These are phyloP conservation scores for Gymnodraco acuticeps DNA, from an alignment of 2,797 vertebrate species.

Conservation along the genomic window DNA sequence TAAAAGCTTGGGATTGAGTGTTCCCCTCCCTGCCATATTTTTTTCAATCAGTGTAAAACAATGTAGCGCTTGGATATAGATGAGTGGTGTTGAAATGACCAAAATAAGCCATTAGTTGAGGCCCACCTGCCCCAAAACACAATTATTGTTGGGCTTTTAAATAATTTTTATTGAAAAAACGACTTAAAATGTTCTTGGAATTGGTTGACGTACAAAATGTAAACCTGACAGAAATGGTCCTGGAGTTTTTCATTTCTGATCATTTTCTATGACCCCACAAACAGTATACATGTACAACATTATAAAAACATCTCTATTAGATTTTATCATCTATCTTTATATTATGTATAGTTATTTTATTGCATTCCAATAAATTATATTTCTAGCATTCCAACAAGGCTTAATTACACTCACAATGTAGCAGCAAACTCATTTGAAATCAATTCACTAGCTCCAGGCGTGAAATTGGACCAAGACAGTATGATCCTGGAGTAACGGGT, in stretches of 20 bases:
- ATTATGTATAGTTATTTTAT: not conserved
- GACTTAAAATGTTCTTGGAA: not conserved
- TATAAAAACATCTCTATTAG: not conserved
- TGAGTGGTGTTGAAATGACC: no score
- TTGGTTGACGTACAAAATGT: not conserved
- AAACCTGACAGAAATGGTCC: not conserved
- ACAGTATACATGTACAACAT: not conserved
- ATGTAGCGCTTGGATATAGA: no score
- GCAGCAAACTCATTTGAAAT: conserved; percentile 10
- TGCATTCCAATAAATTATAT: conserved; percentile 8
- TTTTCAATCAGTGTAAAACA: not conserved
- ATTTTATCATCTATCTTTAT: not conserved
- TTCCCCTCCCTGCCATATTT: not conserved
- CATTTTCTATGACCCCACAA: not conserved
- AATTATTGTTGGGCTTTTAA: not conserved
- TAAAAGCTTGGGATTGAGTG: not conserved
- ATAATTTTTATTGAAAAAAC: not conserved
- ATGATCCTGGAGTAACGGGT: conserved; percentile 20
- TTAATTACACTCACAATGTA: not conserved
- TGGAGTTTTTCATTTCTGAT: not conserved
- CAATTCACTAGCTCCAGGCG: conserved; percentile 1
- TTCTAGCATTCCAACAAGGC: not conserved
- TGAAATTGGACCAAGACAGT: not conserved
- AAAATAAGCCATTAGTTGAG: not conserved
- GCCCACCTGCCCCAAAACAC: not conserved